A percentile compares a stretch with the other conserved stretches of the same genome.
These are phyloP conservation scores for Chrysolophus pictus DNA, from an alignment of 2,797 vertebrate genomes.

Conservation along the genomic window DNA sequence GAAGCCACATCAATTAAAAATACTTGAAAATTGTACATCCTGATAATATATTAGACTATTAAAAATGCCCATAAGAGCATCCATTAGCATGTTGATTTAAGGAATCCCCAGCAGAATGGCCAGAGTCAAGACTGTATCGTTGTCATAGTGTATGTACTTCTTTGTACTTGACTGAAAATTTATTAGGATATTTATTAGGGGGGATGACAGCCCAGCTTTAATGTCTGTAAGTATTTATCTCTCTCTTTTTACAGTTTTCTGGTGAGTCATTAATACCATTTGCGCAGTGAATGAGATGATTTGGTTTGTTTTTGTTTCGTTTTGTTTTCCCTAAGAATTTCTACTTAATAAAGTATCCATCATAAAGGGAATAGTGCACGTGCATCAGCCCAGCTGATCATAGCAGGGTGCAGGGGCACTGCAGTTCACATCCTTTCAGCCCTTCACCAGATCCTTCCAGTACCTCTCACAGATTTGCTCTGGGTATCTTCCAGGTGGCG, in stretches of 20 bases:
- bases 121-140: background rate
- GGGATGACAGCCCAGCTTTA: background rate
- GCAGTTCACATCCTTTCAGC: background rate
- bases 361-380: background rate
- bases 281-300: background rate
- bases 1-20: background rate
- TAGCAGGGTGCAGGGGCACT: rapidly evolving
- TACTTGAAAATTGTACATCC: background rate
- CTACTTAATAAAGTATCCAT: background rate
- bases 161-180: background rate
- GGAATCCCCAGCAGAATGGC: background rate
- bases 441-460: background rate
- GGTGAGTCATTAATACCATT: background rate
- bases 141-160: background rate
- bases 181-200: background rate
- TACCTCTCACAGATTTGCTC: background rate
- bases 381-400: background rate
- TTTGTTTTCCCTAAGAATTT: background rate
- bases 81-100: background rate
- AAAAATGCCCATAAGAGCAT: background rate
- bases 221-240: background rate
- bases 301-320: background rate
- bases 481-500: background rate
- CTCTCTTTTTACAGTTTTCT: background rate
- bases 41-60: background rate